These are phyloP conservation scores for Elaphurus davidianus DNA, from an alignment of 2,113 vertebrate species.

Conservation along the genomic window DNA sequence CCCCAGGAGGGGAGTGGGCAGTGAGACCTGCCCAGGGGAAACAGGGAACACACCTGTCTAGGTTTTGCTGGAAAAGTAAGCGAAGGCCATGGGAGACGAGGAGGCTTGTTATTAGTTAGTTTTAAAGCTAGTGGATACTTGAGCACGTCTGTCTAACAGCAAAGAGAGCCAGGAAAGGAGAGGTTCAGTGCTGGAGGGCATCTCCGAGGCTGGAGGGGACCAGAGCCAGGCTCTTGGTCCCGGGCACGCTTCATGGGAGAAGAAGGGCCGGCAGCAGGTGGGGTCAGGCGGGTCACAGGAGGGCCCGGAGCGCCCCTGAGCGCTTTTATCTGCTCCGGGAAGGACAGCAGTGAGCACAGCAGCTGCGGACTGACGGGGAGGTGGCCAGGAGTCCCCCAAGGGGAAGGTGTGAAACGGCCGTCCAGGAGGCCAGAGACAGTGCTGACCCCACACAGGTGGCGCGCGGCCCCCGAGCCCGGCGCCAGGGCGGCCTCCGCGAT, in stretches of 20 bases:
- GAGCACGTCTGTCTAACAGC: neutral
- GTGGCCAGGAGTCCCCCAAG: neutral
- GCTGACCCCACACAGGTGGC: neutral
- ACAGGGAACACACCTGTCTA: rapidly evolving
- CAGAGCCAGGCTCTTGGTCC: neutral
- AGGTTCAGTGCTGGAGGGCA: neutral
- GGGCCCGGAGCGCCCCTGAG: neutral
- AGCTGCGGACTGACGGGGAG: neutral
- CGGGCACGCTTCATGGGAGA: too few species aligned
- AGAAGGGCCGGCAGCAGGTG: neutral
- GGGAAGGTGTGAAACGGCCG: neutral
- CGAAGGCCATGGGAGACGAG: neutral
- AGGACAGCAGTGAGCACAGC: neutral
- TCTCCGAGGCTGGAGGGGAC: neutral
- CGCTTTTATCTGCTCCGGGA: neutral
- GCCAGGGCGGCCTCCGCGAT: neutral
- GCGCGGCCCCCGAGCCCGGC: neutral
- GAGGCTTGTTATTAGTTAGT: neutral
- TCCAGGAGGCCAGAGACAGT: neutral
- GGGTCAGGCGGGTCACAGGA: neutral
- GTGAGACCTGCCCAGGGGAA: rapidly evolving
- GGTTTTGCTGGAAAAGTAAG: neutral
- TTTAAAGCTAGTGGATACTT: neutral
- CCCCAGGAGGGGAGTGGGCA: rapidly evolving
- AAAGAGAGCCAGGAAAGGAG: neutral